These are phyloP conservation scores for Irena cyanogastra DNA, from an alignment of 2,113 vertebrate genomes.

Conservation along the genomic window DNA sequence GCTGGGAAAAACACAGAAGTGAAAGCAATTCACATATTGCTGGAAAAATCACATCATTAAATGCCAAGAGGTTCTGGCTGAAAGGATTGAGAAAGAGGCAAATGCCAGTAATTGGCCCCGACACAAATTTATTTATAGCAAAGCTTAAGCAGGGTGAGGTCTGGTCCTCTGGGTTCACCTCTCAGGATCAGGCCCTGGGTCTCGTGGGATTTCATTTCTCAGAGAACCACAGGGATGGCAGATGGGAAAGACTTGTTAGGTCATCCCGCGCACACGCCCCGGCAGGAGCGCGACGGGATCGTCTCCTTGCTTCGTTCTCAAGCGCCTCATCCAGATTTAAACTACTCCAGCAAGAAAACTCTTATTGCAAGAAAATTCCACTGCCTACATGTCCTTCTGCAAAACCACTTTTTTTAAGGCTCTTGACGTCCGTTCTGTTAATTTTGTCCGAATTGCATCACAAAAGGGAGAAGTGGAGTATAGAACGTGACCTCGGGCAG, in stretches of 20 bases:
- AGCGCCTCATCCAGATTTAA: conserved; percentile 27
- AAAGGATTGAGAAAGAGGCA: conserved; percentile 42
- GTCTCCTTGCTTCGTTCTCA: conserved; percentile 12
- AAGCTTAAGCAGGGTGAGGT: conserved; percentile 44
- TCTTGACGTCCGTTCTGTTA: neutral
- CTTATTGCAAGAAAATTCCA: conserved; percentile 19
- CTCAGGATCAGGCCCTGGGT: conserved; percentile 59
- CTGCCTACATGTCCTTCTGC: neutral
- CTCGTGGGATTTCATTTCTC: conserved; percentile 58
- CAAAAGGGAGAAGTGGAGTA: neutral
- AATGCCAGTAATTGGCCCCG: conserved; percentile 34
- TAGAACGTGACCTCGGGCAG: neutral
- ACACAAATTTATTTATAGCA: conserved; percentile 56
- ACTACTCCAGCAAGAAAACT: neutral
- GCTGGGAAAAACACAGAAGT: conserved; percentile 32
- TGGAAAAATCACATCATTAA: conserved; percentile 27
- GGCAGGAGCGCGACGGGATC: neutral
- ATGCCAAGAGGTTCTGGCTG: conserved; percentile 41
- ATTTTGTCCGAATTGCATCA: neutral
- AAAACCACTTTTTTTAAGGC: neutral
- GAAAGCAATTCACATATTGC: neutral
- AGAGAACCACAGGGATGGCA: conserved; percentile 46
- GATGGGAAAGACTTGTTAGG: conserved; percentile 61
- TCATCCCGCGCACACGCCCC: conserved; percentile 54
- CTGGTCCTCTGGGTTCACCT: conserved; percentile 44